Evolutionary conservation across 2,113 vertebrate species (phyloP), one percentile per base, ranked within the genome.

Genomic region (Zosterops borbonicus): DNA sequence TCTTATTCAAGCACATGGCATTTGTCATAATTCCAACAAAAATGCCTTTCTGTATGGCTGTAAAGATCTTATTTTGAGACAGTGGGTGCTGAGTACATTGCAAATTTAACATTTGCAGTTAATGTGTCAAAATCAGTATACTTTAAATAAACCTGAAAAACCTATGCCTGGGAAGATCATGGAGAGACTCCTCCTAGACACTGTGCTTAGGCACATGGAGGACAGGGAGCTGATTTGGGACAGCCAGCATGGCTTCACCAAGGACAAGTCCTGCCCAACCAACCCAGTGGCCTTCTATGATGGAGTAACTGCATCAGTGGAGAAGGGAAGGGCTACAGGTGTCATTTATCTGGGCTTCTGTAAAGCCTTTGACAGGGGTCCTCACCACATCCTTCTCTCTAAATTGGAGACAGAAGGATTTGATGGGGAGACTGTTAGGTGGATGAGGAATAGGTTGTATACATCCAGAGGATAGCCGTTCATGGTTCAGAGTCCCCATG

Each of bases 341-440:
- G 17, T 31, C 6, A 31, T 37, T 50, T 50, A 58, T 28, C 31
- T 58, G 35, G 42, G 5, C 9, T 42, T 56, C 42, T 42, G 11
- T 42, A 58, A 15, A 44, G 35, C 22, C 12, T 58, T 64, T 49
- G 22, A 33, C 2, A 1, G 2, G 25, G 27, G 0, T 10, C 22
- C 25, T 14, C 37, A 49, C 29, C 27, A 65, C 42, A 58, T 16
- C 14, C 18, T 65, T 44, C 31, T 73, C 37, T 65, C 31, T 44
- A 28, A 65, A 28, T 1, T 44, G 27, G 44, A 28, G 27, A 65
- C 5, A 50, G 31, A 42, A 2, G 12, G 22, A 23, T 58, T 44
- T 1, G 1, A 28, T 58, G 8, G 6, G 11, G 2, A 1, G 19
- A 23, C 15, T 23, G 14, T 11, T 33, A 28, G 50, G 37, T 22